phyloP scores from a whole-genome alignment of 2,888 invertebrate genomes.

The Yponomeuta cagnagella region DNA sequence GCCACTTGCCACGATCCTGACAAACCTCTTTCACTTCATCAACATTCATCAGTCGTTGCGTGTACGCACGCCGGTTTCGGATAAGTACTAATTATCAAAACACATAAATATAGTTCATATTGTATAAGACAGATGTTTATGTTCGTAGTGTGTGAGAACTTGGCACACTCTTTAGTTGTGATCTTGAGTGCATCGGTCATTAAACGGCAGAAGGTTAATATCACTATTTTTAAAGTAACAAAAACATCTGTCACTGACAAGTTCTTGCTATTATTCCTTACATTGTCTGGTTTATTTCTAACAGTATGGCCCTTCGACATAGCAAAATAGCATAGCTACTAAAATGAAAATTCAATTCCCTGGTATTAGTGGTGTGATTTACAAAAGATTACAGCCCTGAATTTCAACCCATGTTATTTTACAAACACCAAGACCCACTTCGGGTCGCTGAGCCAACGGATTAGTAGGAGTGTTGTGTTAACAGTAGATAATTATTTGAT shows the following conservation, averaged over 20 bases:
- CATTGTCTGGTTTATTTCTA: background rate
- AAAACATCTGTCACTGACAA: background rate
- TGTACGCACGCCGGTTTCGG: too few species aligned
- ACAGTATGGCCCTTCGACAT: background rate
- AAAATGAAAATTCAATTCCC: too few species aligned
- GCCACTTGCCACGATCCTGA: too few species aligned
- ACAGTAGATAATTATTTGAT: too few species aligned
- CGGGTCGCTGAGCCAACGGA: too few species aligned
- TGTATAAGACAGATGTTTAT: background rate
- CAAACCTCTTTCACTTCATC: too few species aligned
- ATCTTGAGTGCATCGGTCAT: constrained; percentile 27
- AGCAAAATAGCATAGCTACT: too few species aligned
- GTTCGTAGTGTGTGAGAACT: background rate
- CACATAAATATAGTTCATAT: too few species aligned
- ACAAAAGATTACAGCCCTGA: background rate
- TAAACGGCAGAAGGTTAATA: constrained; percentile 39
- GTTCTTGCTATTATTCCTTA: background rate
- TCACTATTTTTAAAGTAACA: constrained; percentile 1
- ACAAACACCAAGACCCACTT: background rate
- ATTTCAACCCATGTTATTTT: background rate
- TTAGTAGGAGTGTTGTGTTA: too few species aligned
- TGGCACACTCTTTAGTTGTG: constrained; percentile 4
- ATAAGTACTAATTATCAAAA: too few species aligned
- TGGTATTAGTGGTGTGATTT: too few species aligned
- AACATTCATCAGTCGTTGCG: too few species aligned